Percentiles rank a stretch among this genome's conserved stretches.
Conservation (phyloP, 1,140 invertebrate species). For the Achroia grisella region DNA sequence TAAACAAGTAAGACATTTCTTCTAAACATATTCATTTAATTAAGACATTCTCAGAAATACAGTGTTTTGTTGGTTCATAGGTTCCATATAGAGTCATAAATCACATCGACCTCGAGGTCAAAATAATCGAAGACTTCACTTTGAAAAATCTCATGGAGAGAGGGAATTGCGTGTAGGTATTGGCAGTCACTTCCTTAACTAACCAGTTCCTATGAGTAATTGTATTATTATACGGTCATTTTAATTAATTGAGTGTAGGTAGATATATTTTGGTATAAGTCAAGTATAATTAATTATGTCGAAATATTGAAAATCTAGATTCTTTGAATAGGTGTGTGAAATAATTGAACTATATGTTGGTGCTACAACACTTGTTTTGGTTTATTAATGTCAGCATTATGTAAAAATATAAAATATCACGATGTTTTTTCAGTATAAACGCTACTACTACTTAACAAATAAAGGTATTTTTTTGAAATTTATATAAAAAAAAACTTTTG, state of each 20-base stretch:
- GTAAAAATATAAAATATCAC: too few species aligned
- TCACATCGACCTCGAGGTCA: constrained; percentile 25
- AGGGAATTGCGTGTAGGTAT: background rate
- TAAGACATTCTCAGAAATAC: background rate
- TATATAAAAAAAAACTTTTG: too few species aligned
- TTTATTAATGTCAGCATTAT: too few species aligned
- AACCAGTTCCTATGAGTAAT: background rate
- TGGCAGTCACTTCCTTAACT: background rate
- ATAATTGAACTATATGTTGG: too few species aligned
- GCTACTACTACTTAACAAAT: too few species aligned
- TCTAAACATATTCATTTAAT: background rate
- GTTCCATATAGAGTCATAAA: constrained; percentile 1
- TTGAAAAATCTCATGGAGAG: constrained; percentile 9
- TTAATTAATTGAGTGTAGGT: background rate
- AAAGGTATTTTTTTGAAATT: too few species aligned
- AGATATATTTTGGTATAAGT: too few species aligned
- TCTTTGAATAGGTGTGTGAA: too few species aligned
- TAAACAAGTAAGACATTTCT: background rate
- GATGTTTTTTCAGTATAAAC: too few species aligned
- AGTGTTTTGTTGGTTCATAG: background rate
- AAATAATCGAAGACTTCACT: constrained; percentile 7
- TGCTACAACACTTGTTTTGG: too few species aligned
- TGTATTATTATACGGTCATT: background rate
- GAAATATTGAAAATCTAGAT: too few species aligned
- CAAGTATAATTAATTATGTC: too few species aligned